Percentiles rank a stretch among this genome's conserved stretches.
Conservation (phyloP, 2,797 vertebrate species). For the Eutrigla gurnardus region DNA sequence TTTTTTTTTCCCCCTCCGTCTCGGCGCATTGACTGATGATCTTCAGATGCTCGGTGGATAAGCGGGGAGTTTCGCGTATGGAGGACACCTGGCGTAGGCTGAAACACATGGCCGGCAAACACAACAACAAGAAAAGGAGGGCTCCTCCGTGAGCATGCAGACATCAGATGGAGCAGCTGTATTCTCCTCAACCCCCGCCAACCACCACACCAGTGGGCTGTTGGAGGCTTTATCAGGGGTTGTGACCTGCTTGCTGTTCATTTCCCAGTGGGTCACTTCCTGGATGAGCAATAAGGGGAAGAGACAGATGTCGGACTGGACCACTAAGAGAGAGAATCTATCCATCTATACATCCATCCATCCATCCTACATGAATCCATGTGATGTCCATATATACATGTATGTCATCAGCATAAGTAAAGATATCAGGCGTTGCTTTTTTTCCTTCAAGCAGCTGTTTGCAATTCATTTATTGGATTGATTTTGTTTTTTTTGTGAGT, state of each 20-base stretch:
- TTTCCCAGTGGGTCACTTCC: slow-evolving; percentile 61
- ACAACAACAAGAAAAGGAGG: slow-evolving; percentile 40
- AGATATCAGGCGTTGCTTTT: not conserved
- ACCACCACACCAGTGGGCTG: slow-evolving; percentile 38
- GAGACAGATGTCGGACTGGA: slow-evolving; percentile 41
- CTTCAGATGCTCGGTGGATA: slow-evolving; percentile 39
- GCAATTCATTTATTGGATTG: not conserved
- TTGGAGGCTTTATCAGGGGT: slow-evolving; percentile 39
- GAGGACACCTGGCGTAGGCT: slow-evolving; percentile 59
- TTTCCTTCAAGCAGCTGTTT: not conserved
- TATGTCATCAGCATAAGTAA: slow-evolving; percentile 14
- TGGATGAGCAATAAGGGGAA: slow-evolving; percentile 53
- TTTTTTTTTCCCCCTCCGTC: slow-evolving; percentile 46
- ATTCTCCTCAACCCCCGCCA: slow-evolving; percentile 38
- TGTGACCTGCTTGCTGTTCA: slow-evolving; percentile 50
- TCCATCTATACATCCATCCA: not conserved
- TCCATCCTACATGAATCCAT: not conserved
- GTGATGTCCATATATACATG: not conserved
- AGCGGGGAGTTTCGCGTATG: slow-evolving; percentile 27
- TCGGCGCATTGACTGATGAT: slow-evolving; percentile 31
- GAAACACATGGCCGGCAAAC: slow-evolving; percentile 54
- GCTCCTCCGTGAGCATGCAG: slow-evolving; percentile 12
- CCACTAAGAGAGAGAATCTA: not conserved
- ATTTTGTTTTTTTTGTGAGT: not conserved
- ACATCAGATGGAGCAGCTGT: slow-evolving; percentile 59